Percentiles rank a stretch among this genome's conserved stretches.
These are phyloP conservation scores for Artemisiospiza belli DNA, from an alignment of 2,113 vertebrate species.

Conservation along the genomic window DNA sequence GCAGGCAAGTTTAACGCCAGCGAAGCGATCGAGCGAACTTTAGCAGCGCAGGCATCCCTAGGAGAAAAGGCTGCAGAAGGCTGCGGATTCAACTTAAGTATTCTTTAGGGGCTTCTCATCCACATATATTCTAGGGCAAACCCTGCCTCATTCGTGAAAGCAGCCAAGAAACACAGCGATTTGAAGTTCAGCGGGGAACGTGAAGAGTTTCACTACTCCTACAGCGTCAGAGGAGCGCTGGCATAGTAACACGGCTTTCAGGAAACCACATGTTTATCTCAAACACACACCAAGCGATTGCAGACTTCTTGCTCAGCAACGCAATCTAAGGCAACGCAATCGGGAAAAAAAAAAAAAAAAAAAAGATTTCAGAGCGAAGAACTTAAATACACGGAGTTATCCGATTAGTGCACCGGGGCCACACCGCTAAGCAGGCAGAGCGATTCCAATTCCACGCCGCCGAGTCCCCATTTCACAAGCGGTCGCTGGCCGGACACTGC, in stretches of 20 bases:
- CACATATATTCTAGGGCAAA: not conserved
- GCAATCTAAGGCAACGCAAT: not conserved
- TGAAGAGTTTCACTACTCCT: not conserved
- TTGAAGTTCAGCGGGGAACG: not conserved
- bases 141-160: not conserved
- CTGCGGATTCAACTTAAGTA: not conserved
- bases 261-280: slow-evolving; percentile 68
- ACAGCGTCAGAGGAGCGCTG: not conserved
- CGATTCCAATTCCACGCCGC: not conserved
- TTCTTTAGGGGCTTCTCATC: not conserved
- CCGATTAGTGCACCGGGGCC: not conserved
- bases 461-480: not conserved
- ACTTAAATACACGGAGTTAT: not conserved
- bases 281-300: not conserved
- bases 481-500: not conserved
- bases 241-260: slow-evolving; percentile 28
- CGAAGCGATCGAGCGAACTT: not conserved
- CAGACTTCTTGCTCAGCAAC: not conserved
- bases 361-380: not conserved
- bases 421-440: not conserved
- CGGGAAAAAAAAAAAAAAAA: not conserved
- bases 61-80: not conserved
- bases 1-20: not conserved
- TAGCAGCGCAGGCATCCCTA: not conserved
- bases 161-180: not conserved